Base-by-base conservation (phyloP, 2,888 invertebrate genomes). In the Pocota personata region DNA sequence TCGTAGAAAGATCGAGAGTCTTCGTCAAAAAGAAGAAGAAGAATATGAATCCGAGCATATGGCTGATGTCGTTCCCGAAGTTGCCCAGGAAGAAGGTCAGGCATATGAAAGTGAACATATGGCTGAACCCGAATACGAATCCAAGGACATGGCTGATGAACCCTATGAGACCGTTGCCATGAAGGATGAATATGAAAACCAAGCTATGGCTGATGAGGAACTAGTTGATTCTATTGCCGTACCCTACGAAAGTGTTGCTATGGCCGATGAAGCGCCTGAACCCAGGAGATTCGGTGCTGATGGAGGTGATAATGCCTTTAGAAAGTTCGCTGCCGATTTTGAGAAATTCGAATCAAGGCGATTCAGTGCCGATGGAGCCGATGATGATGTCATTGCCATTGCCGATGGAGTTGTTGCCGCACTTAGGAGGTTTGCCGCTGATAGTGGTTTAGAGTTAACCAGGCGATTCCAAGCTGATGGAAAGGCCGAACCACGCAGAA, bases 161-260 rank as follows among this genome's bases (percentile, higher is more conserved):
- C 40, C 43, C 30, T 73, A 27, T 14, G 73, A 73, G n/a, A 19
- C 50, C 10, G 27, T 10, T 2, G 30, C 0, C 52, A 62, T 62
- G 62, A 60, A 46, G 14, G 58, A 72, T 1, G 58, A n/a, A 24
- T 46, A 43, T 10, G 67, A 67, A 27, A 27, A 52, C 30, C 14
- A 67, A 55, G 40, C 16, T 7, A 67, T 67, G 40, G 52, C 24
- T 8, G 52, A 67, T 27, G 43, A 43, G 0, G 19, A 19, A 10
- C 8, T 8, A n/a, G 12, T 27, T 24, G 52, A 30, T n/a, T 10
- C 27, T 27, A 27, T 27, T 27, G 50, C 40, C 12, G n/a, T 12
- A 14, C 14, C 14, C 14, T 1, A 0, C 14, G 14, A 3, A 40
- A 14, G 2, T 14, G n/a, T 40, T 14, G n/a, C 5, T 14, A 35